Base-by-base conservation (phyloP, 2,888 invertebrate genomes). In the Cyclophora punctaria region DNA sequence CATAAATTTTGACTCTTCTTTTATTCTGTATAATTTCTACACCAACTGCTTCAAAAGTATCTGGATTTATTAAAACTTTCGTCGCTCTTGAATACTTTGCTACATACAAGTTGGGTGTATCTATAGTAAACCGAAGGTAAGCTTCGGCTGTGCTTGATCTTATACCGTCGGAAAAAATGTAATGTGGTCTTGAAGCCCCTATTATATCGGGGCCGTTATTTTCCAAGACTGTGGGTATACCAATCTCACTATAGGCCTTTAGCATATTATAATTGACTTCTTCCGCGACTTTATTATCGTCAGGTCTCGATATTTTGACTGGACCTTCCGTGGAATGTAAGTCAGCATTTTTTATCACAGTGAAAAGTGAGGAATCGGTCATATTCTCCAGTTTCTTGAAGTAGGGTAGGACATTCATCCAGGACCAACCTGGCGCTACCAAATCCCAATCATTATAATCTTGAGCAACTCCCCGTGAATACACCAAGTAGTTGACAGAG, bases 141-240 rank as follows among this genome's bases (percentile, higher is more conserved):
- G 77, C 73, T 55, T 86, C 85, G 0, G 82, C 83, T 4, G 82
- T 78, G 48, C 86, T 85, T 0, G 78, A 84, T 57, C 86, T 63
- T 52, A 80, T 73, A 3, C 82, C 80, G 43, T 78, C 62, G 3
- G 68, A 65, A 43, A 81, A 71, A 34, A 64, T 76, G 35, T 61
- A 73, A 55, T 79, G 76, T 45, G 78, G 78, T 53, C 61, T 55
- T 2, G 78, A 49, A 1, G 65, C 64, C 0, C 80, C 78, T 7
- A 59, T 42, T 20, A 55, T 56, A 46, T 75, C 67, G 4, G 63
- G 66, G 0, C 80, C 80, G 45, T 75, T 78, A 43, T 57, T 70
- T 55, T 80, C 80, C 20, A 69, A 49, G 4, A 77, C 58, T 47
- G 60, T 64, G 49, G 67, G 59, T 3, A 80, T 62, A 4, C 79